These are phyloP conservation scores for Tetropium fuscum DNA, from an alignment of 2,888 invertebrate genomes.

Conservation along the genomic window DNA sequence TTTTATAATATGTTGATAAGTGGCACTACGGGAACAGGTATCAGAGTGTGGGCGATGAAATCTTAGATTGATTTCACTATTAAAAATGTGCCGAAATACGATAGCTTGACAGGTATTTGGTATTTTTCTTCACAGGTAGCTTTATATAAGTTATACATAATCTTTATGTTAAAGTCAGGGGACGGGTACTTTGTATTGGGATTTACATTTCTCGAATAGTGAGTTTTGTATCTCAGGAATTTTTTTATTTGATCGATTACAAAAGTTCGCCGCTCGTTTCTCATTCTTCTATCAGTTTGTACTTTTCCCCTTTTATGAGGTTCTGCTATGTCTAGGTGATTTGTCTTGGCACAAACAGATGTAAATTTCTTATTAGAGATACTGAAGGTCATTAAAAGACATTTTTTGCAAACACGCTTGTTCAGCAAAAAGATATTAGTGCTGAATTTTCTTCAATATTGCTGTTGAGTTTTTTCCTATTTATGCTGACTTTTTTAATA, in stretches of 20 bases:
- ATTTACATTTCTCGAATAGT: constrained; percentile 18
- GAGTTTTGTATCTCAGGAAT: constrained; percentile 12
- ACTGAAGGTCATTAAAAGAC: constrained; percentile 7
- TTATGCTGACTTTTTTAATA: constrained; percentile 1
- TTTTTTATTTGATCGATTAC: constrained; percentile 15
- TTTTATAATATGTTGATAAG: constrained; percentile 3
- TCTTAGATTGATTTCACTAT: constrained; percentile 33
- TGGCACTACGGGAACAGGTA: not conserved
- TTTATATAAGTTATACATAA: constrained; percentile 13
- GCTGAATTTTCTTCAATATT: constrained; percentile 9
- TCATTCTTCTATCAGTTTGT: constrained; percentile 20
- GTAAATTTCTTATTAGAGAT: not conserved
- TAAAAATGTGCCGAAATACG: constrained; percentile 2
- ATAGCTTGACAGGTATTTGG: constrained; percentile 3
- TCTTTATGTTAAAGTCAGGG: constrained; percentile 13
- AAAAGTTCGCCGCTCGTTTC: constrained; percentile 8
- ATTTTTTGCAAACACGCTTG: constrained; percentile 11
- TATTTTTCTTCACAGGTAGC: not conserved
- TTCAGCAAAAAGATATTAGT: constrained; percentile 8
- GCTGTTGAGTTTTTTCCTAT: not conserved
- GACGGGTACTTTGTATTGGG: constrained; percentile 12
- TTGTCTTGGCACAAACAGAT: constrained; percentile 8
- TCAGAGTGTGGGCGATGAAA: constrained; percentile 33
- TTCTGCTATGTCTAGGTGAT: too few species aligned
- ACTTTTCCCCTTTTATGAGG: constrained; percentile 21